Conservation (phyloP, 2,888 invertebrate species). For the Ypsolopha sequella region DNA sequence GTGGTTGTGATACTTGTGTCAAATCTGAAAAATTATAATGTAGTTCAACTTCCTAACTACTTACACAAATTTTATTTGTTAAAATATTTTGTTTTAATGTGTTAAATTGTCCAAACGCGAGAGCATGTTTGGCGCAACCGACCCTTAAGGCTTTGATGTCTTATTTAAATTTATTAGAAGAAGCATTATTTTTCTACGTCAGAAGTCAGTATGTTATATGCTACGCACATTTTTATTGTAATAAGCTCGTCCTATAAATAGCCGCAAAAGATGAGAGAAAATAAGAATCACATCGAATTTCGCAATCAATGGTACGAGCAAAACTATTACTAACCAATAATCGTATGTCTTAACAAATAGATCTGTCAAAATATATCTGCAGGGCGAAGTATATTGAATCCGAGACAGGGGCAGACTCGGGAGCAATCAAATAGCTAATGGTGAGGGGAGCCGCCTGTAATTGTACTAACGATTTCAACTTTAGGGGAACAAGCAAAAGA, state of each 20-base stretch:
- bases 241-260: background rate
- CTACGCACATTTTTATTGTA: background rate
- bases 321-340: slow-evolving; percentile 52
- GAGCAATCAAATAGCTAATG: slow-evolving; percentile 51
- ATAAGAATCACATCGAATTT: background rate
- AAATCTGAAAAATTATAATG: too few relatives aligned
- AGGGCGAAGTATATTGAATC: slow-evolving; percentile 51
- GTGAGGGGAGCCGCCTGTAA: slow-evolving; percentile 27
- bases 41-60: too few relatives aligned
- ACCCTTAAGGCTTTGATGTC: too few relatives aligned
- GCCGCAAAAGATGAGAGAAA: background rate
- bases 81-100: too few relatives aligned
- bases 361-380: slow-evolving; percentile 57
- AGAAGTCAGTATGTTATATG: too few relatives aligned
- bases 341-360: slow-evolving; percentile 58
- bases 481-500: slow-evolving; percentile 24
- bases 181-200: too few relatives aligned
- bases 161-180: too few relatives aligned
- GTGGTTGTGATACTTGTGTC: too few relatives aligned
- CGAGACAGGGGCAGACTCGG: slow-evolving; percentile 25
- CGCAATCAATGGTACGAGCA: slow-evolving; percentile 13
- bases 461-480: slow-evolving; percentile 34
- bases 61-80: too few relatives aligned
- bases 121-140: too few relatives aligned
- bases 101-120: too few relatives aligned